A percentile compares a stretch with the other conserved stretches of the same genome.
Evolutionary conservation across 2,888 invertebrate species (phyloP).

Genomic region (Aricia artaxerxes): DNA sequence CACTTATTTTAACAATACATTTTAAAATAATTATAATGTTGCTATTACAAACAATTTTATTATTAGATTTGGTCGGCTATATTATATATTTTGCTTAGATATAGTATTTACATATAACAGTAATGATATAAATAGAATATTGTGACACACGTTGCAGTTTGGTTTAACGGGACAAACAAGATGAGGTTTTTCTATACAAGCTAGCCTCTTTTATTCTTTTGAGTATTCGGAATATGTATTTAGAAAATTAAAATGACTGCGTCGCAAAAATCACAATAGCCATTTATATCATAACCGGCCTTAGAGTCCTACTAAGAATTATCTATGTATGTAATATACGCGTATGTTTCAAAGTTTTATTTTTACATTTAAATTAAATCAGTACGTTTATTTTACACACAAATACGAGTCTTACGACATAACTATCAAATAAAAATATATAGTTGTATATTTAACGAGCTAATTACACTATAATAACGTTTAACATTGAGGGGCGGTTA

Average conservation of each 20-base stretch:
- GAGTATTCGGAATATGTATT: background rate
- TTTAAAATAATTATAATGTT: conserved; percentile 18
- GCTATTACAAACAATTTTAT: conserved; percentile 21
- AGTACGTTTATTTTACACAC: conserved; percentile 26
- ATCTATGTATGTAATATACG: background rate
- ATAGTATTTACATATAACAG: conserved; percentile 18
- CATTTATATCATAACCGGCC: background rate
- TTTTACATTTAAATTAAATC: conserved; percentile 27
- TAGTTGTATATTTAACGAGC: conserved; percentile 18
- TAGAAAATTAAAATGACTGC: background rate
- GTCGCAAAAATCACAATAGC: background rate
- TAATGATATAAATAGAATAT: conserved; percentile 8
- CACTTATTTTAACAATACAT: conserved; percentile 9
- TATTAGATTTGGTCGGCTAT: conserved; percentile 30
- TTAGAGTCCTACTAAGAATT: background rate
- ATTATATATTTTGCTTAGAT: conserved; percentile 21
- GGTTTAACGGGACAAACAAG: background rate
- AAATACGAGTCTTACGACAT: conserved; percentile 10
- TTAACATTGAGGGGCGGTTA: background rate
- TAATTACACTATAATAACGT: conserved; percentile 4
- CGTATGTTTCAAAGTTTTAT: conserved; percentile 9
- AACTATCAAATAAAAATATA: conserved; percentile 20
- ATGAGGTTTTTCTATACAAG: background rate
- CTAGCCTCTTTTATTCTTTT: background rate
- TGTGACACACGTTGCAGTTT: background rate